phyloP scores from a whole-genome alignment of 2,113 vertebrate genomes.

The Hydropotes inermis region DNA sequence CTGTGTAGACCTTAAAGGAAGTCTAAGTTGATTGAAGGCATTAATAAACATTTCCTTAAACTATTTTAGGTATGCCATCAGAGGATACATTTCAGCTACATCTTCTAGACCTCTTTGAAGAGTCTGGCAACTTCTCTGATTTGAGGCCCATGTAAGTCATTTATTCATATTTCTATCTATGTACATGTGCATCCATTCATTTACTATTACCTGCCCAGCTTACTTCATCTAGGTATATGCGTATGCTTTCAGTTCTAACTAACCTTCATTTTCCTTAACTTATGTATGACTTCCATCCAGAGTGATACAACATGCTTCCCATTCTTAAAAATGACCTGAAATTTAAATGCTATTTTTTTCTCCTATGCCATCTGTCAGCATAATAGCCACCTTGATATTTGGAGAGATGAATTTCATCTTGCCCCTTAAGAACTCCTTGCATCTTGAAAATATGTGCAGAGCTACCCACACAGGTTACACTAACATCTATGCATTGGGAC shows the following conservation, averaged over 20 bases:
- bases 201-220: not conserved
- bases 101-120: not conserved
- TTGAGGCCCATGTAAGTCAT: not conserved
- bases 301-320: not conserved
- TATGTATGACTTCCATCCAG: not conserved
- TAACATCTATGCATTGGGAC: not conserved
- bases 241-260: not conserved
- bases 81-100: not conserved
- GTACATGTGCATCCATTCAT: not conserved
- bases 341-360: conserved; percentile 23
- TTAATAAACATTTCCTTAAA: not conserved
- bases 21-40: not conserved
- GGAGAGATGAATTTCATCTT: not conserved
- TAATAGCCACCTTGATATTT: conserved; percentile 31
- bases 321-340: conserved; percentile 33
- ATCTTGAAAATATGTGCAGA: not conserved
- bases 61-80: not conserved
- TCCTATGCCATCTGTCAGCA: not conserved
- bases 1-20: not conserved
- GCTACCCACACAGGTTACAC: not conserved
- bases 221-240: not conserved
- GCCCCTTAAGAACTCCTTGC: not conserved
- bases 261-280: not conserved
- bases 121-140: not conserved
- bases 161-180: not conserved